Evolutionary conservation across 2,113 vertebrate species (phyloP), one percentile per base, ranked within the genome.

Genomic region (Felis chaus): DNA sequence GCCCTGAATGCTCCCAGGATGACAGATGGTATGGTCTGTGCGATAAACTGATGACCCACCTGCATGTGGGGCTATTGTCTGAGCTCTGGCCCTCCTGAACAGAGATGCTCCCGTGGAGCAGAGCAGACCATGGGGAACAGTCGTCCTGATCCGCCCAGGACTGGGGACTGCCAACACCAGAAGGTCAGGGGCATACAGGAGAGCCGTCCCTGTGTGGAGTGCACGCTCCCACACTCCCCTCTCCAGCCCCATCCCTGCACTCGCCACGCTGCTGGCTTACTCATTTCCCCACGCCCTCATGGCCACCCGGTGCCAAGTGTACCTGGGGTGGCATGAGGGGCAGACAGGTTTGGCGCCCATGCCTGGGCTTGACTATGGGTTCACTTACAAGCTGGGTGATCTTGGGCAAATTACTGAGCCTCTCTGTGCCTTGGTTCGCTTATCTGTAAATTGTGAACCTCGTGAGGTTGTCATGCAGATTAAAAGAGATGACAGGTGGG

Each of bases 21-120:
- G 41, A 15, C 12, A 4, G 76, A 39, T 3, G 29, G 69, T 15
- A 3, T 11, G 6, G 45, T 61, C 27, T 84, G 61, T 83, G 61
- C 33, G 57, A 69, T 25, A 68, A 33, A 78, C 3, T 0, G 19
- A 48, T 2, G 1, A 57, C 23, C 27, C 36, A 25, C 57, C 82
- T 19, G 16, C 31, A 65, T 0, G 0, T 3, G 5, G 16, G 74
- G n/a, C 86, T 71, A 2, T n/a, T 55, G 15, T 41, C 53, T 29
- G 80, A 36, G 50, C 27, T 29, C 41, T 7, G 73, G 41, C 7
- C 33, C n/a, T 71, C n/a, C 80, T 53, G 53, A 89, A 79, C 78
- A 29, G 57, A 88, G 48, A 33, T 4, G 11, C 25, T 57, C 41
- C n/a, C 13, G 23, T 31, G 41, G 65, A 55, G 53, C 85, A 90